Evolutionary conservation across 2,797 vertebrate species (phyloP).

Genomic region (Eutrigla gurnardus): DNA sequence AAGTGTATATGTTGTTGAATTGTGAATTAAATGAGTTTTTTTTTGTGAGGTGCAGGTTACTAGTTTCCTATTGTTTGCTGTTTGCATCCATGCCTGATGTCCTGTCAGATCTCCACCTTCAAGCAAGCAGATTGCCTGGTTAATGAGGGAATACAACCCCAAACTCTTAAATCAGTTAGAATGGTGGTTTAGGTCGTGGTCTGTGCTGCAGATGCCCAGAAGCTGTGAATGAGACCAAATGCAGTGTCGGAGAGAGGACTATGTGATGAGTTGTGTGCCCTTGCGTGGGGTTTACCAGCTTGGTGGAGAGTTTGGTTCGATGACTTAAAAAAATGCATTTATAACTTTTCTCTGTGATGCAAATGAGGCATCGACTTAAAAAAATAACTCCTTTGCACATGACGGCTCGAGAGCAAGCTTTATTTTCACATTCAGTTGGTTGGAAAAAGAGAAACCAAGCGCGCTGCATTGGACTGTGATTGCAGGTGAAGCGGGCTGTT

Average conservation of each 20-base stretch:
- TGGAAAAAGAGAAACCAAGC: not conserved
- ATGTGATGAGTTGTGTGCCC: not conserved
- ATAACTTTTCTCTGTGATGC: slow-evolving; percentile 1
- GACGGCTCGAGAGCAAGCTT: not conserved
- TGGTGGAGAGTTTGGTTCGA: not conserved
- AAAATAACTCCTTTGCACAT: too few species aligned
- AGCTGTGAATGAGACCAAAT: not conserved
- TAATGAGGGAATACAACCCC: slow-evolving; percentile 12
- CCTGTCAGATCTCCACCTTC: slow-evolving; percentile 28
- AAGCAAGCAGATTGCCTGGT: slow-evolving; percentile 1
- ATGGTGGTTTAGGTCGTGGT: not conserved
- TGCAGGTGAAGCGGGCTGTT: slow-evolving; percentile 62
- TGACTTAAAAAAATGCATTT: slow-evolving; percentile 16
- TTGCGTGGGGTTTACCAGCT: not conserved
- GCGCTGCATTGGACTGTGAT: slow-evolving; percentile 21
- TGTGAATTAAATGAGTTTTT: not conserved
- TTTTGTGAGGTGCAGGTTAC: not conserved
- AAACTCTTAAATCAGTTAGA: not conserved
- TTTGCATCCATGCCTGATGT: slow-evolving; percentile 4
- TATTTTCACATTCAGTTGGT: slow-evolving; percentile 8
- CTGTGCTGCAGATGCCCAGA: not conserved
- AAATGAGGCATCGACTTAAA: not conserved
- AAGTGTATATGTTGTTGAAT: not conserved
- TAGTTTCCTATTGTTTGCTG: too few species aligned
- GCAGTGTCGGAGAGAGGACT: not conserved